Evolutionary conservation across 2,113 vertebrate species (phyloP), one percentile per base, ranked within the genome.

Genomic region (Oryzias woworae): DNA sequence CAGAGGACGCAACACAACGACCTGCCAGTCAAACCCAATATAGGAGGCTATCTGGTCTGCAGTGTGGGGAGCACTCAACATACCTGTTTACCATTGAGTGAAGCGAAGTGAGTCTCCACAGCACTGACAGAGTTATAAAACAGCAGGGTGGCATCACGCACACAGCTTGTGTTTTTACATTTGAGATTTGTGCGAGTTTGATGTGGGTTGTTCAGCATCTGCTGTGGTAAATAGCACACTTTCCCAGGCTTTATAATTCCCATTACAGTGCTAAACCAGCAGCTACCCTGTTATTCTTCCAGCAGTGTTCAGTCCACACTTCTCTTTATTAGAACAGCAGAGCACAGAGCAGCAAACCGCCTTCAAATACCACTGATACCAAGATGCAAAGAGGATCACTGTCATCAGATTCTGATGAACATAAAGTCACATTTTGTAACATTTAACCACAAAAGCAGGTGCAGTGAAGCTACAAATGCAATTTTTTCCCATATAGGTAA

Each of bases 211-310:
- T 77, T 81, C 66, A 70, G 67, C 10, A 2, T 69, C 68, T 31
- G 26, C 63, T 41, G 69, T 76, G 76, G 59, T 75, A 71, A 83
- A 60, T 14, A 65, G 81, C 73, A 75, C 75, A 79, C 79, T 62
- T 66, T 57, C 70, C 53, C 63, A 42, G 59, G 59, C 50, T 81
- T 89, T 87, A 88, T 88, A 82, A 71, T 79, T 89, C 87, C 85
- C 90, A 82, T 74, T 4, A 55, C 75, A 72, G 63, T 49, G 63
- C 69, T 90, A 83, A 88, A 88, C 49, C 73, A 66, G 74, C 50
- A 81, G 31, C 68, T 42, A 26, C 71, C 82, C 55, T 88, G 85
- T 88, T 91, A 82, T 88, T 82, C 80, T 73, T 85, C 66, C 72
- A 77, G 53, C 68, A 58, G 63, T 14, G 41, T 65, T 85, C 67